Evolutionary conservation across 2,797 vertebrate species (phyloP), one percentile per base, ranked within the genome.

Genomic region (Sebastes cheni): DNA sequence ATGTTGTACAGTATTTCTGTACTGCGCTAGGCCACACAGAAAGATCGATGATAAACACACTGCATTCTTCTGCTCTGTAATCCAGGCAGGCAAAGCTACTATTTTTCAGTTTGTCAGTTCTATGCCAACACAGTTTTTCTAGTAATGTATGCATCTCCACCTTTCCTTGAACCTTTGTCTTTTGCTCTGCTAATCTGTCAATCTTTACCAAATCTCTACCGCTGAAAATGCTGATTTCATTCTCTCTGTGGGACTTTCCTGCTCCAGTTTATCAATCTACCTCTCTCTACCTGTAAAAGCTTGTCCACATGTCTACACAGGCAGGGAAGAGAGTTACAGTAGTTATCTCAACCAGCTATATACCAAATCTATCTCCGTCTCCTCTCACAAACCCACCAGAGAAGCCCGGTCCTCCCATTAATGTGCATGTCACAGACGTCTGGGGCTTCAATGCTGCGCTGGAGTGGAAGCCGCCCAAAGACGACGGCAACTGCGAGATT

Each of bases 391-490:
- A 75, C 42, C 65, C 23, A 20, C 46, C 93, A 98, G 97, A 98
- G 23, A 97, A 96, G 82, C 97, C 97, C 0, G 96, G 96, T 3
- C 96, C 97, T 0, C 93, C 97, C 0, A 62, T 95, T 10, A 80
- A 77, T 0, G 96, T 98, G 65, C 83, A 30, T 3, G 96, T 98
- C 81, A 95, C 95, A 59, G 97, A 98, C 6, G 95, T 98, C 23
- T 98, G 97, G 97, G 97, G 97, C 20, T 97, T 96, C 79, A 98
- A 98, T 1, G 97, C 97, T 0, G 91, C 97, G 13, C 82, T 98
- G 77, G 96, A 98, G 81, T 98, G 97, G 97, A 94, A 96, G 87
- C 96, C 94, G 1, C 97, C 97, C 12, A 97, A 93, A 81, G 97
- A 98, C 7, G 90, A 96, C 0, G 97, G 97, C 59, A 98, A 98